Conservation (phyloP, 2,113 vertebrate genomes). For the Pagrus major region DNA sequence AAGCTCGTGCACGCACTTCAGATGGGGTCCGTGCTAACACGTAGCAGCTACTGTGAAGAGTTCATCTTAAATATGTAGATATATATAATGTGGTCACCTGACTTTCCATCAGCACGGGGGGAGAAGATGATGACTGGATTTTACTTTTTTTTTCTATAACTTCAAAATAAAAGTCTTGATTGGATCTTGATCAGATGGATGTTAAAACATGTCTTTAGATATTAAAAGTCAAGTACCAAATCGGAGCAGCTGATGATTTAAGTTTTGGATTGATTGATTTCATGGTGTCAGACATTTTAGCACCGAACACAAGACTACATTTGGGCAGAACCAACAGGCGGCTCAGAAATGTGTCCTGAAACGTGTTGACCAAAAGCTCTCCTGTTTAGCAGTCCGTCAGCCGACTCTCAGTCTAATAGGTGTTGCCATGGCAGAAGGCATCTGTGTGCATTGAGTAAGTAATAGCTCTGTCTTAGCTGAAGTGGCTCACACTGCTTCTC, state of each 20-base stretch:
- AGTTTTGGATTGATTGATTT: not conserved
- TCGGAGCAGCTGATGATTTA: too few relatives aligned
- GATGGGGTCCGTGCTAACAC: too few relatives aligned
- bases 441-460: slow-evolving; percentile 80
- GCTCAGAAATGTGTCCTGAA: slow-evolving; percentile 47
- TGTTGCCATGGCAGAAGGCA: slow-evolving; percentile 76
- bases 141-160: too few relatives aligned
- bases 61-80: too few relatives aligned
- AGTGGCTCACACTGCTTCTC: slow-evolving; percentile 49
- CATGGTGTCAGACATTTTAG: not conserved
- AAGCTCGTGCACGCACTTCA: too few relatives aligned
- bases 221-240: not conserved
- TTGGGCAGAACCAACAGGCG: slow-evolving; percentile 10
- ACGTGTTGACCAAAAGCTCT: slow-evolving; percentile 55
- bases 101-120: too few relatives aligned
- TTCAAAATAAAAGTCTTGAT: too few relatives aligned
- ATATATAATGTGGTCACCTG: too few relatives aligned
- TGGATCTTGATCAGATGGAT: too few relatives aligned
- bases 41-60: too few relatives aligned
- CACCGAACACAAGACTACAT: not conserved
- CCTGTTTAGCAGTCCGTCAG: slow-evolving; percentile 71
- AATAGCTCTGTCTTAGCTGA: slow-evolving; percentile 66
- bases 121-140: too few relatives aligned
- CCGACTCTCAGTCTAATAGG: slow-evolving; percentile 60
- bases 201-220: too few relatives aligned